Percentiles rank a stretch among this genome's conserved stretches.
phyloP scores from a whole-genome alignment of 2,888 invertebrate species.

The Diplazon laetatorius region DNA sequence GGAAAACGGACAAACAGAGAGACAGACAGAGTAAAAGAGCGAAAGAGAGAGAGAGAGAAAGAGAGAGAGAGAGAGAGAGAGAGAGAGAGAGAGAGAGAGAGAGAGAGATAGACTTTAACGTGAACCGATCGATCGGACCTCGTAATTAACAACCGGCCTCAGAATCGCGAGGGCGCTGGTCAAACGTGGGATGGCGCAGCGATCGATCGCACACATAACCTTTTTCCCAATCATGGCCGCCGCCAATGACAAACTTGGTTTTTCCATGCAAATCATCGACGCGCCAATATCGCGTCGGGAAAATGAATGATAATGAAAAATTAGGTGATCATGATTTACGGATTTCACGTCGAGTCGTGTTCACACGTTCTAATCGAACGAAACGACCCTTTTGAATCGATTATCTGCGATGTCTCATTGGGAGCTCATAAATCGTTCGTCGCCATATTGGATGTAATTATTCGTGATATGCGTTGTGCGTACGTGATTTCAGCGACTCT shows the following conservation, averaged over 20 bases:
- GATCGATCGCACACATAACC: conserved; percentile 17
- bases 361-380: conserved; percentile 4
- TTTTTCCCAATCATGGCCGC: not conserved
- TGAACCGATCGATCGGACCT: conserved; percentile 65
- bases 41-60: no score
- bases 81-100: no score
- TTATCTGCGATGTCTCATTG: conserved; percentile 8
- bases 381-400: not conserved
- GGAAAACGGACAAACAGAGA: no score
- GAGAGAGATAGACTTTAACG: conserved; percentile 22
- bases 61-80: no score
- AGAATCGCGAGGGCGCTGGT: conserved; percentile 53
- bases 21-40: no score
- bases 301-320: not conserved
- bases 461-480: not conserved
- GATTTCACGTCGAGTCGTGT: conserved; percentile 3
- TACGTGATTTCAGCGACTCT: not conserved
- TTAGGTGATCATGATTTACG: conserved; percentile 45
- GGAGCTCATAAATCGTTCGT: conserved; percentile 5
- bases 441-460: not conserved
- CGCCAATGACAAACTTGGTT: conserved; percentile 18
- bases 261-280: conserved; percentile 46
- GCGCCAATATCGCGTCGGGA: not conserved
- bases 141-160: conserved; percentile 63
- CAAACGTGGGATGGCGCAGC: conserved; percentile 35